Evolutionary conservation across 2,888 invertebrate genomes (phyloP), one percentile per base, ranked within the genome.

Genomic region (Apeira syringaria): DNA sequence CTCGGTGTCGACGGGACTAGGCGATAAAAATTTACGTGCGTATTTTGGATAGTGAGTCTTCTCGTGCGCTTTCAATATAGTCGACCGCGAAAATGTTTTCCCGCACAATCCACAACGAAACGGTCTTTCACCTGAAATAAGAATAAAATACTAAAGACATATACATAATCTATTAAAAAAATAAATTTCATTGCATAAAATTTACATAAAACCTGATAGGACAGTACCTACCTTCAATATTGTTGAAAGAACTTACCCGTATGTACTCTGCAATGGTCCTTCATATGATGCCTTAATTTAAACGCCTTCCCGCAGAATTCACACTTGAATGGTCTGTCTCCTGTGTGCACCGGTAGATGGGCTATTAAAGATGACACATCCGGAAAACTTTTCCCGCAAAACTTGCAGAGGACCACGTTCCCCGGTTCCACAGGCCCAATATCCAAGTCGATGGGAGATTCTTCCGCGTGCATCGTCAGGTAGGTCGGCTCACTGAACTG

Each of bases 291-390:
- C 53, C 97, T 92, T 73, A 97, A 90, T 81, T 97, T 97, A 91
- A 97, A 97, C 64, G 97, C 97, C 89, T 97, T 97, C 56, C 97
- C 97, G 87, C 97, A 97, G 90, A 96, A 97, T 84, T 97, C 97
- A 91, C 97, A 97, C 90, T 96, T 97, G 88, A 97, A 97, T 46
- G 97, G 97, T 72, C 97, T 91, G 76, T 97, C 97, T 58, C 97
- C 97, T 45, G 97, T 97, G 83, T 97, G 97, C 56, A 95, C 96
- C 48, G 96, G 96, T 74, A 97, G 91, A 82, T 97, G 97, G 59
- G 95, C 93, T 79, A 97, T 96, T 66, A 97, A 92, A 56, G 96
- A 95, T 58, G 96, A 94, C 57, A 97, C 96, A 84, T 97, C 97
- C 57, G 97, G 96, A 89, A 97, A 97, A 67, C 96, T 96, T 90